Evolutionary conservation across 30 jellyfish, hydroid and myxozoan species (phyloP), one percentile per base, ranked within the genome.

Genomic region (Chrysaora quinquecirrha): DNA sequence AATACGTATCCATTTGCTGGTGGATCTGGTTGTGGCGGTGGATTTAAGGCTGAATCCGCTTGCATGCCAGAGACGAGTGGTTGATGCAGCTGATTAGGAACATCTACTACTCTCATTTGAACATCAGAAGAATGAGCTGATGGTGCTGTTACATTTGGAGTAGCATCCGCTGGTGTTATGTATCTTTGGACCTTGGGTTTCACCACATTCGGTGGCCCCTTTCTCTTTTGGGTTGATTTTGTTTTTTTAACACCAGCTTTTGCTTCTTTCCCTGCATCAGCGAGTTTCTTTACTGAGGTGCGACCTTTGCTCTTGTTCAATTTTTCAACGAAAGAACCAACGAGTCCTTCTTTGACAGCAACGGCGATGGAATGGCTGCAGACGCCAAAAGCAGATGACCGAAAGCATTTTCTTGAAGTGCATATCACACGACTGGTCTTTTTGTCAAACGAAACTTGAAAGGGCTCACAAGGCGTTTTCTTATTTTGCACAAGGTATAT

Each of bases 201-300:
- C 29, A 14, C 1, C 0, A 46, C 2, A 35, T 72, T 72, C 0
- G 84, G 75, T n/a, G 84, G 84, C 2, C 84, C 84, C 20, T 72
- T 72, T 48, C 84, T 72, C 71, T 48, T 72, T 24, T 72, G 84
- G 14, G 84, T 72, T 46, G 71, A 21, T 72, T 72, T 46, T 1
- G 84, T 72, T 58, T 72, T 72, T 23, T 72, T 72, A 22, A 33
- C 38, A 2, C 84, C 84, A 0, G 84, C 84, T 34, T 0, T 34
- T 48, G 34, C 43, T 48, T 34, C 76, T 72, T 72, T 71, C 28
- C 79, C 79, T 33, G 64, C 79, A 67, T 67, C 64, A 33, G 16
- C 79, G 25, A 67, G 25, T 24, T 27, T 56, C 25, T 27, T 67
- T 1, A 67, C 64, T 2, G 79, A 31, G 31, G 28, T 60, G 64